phyloP scores from a whole-genome alignment of 2,113 vertebrate genomes.

The Engystomops pustulosus region DNA sequence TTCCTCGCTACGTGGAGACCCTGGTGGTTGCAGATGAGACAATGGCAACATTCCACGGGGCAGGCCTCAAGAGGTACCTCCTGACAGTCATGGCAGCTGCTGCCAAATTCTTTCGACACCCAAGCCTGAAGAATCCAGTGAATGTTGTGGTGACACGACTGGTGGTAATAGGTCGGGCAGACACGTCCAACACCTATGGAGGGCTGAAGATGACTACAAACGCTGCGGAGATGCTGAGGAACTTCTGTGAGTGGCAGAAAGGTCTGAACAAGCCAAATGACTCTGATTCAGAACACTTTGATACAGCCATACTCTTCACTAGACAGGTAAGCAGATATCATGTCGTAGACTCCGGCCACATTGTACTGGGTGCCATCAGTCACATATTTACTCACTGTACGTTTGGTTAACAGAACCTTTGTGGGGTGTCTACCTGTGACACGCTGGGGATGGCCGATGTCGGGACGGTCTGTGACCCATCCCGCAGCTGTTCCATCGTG shows the following conservation, averaged over 20 bases:
- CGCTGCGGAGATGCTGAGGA: constrained; percentile 72
- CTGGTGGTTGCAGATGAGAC: constrained; percentile 75
- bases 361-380: neutral
- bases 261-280: constrained; percentile 71
- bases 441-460: constrained; percentile 78
- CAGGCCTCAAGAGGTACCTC: constrained; percentile 71
- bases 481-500: constrained; percentile 73
- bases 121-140: constrained; percentile 73
- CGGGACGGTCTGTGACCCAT: constrained; percentile 73
- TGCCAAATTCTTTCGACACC: constrained; percentile 72
- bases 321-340: constrained; percentile 68
- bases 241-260: constrained; percentile 75
- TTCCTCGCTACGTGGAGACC: constrained; percentile 73
- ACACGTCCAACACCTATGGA: constrained; percentile 57
- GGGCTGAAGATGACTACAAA: constrained; percentile 69
- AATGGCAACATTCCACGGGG: constrained; percentile 71
- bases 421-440: constrained; percentile 72
- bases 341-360: neutral
- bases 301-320: constrained; percentile 75
- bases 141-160: constrained; percentile 72
- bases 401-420: constrained; percentile 70
- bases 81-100: constrained; percentile 72
- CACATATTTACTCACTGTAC: neutral
- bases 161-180: constrained; percentile 69
- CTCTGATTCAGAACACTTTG: constrained; percentile 72